A percentile compares a stretch with the other conserved stretches of the same genome.
Evolutionary conservation across 2,113 vertebrate genomes (phyloP).

Genomic region (Lophius piscatorius): DNA sequence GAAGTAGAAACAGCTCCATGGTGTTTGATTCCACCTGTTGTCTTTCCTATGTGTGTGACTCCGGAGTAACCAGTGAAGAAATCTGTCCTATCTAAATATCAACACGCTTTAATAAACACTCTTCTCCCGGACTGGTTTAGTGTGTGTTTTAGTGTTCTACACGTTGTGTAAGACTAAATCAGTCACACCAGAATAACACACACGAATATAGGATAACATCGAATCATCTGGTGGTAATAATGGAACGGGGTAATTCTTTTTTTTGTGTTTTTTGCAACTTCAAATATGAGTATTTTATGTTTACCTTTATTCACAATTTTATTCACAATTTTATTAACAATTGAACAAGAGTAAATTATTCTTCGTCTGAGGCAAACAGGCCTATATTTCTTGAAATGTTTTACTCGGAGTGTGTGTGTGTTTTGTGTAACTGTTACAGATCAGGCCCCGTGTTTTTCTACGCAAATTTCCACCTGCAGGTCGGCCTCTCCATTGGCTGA

Average conservation of each 20-base stretch:
- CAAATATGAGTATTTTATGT: no score
- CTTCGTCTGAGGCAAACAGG: background rate
- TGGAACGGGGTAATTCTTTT: no score
- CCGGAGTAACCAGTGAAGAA: background rate
- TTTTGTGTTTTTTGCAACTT: no score
- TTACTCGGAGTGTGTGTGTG: background rate
- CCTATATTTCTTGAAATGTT: background rate
- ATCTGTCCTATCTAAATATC: constrained; percentile 19
- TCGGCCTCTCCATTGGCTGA: constrained; percentile 76
- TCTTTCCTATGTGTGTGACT: background rate
- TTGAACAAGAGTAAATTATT: background rate
- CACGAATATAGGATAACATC: no score
- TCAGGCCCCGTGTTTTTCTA: constrained; percentile 54
- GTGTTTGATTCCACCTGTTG: background rate
- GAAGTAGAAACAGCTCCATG: background rate
- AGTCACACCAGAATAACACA: background rate
- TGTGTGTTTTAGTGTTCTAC: constrained; percentile 75
- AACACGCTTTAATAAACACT: constrained; percentile 11
- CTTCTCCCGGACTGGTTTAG: constrained; percentile 68
- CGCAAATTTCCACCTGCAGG: constrained; percentile 72
- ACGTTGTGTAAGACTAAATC: constrained; percentile 63
- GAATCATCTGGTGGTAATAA: no score
- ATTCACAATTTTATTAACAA: no score
- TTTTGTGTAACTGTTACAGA: constrained; percentile 42
- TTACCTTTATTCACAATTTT: no score